Conservation (phyloP, 2,113 vertebrate species). For the Burhinus bistriatus region DNA sequence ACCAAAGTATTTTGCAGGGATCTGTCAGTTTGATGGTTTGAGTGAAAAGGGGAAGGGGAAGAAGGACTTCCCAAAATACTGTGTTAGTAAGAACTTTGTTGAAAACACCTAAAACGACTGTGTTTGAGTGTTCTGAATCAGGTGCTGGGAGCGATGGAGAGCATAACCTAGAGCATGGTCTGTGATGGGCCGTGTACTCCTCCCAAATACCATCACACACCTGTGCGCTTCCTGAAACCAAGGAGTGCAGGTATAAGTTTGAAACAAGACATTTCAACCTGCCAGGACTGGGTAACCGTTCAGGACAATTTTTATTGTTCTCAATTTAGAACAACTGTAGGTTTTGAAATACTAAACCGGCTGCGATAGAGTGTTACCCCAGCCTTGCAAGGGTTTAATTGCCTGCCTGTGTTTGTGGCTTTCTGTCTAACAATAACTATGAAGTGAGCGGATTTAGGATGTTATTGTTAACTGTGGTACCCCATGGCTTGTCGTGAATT, state of each 20-base stretch:
- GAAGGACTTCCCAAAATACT: background rate
- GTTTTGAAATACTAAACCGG: background rate
- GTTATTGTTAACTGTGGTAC: background rate
- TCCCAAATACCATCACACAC: background rate
- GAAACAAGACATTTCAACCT: background rate
- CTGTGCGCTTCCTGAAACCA: background rate
- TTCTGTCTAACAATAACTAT: background rate
- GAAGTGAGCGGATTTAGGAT: background rate
- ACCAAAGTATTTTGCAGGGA: background rate
- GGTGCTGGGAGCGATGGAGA: background rate
- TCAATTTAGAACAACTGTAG: background rate
- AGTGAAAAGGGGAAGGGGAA: background rate
- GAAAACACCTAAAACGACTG: background rate
- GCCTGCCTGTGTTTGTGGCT: background rate
- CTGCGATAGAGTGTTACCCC: fast-evolving
- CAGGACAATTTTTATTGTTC: background rate
- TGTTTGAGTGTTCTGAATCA: background rate
- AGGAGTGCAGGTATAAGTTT: background rate
- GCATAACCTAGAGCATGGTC: background rate
- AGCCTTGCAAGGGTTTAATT: background rate
- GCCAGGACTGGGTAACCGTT: background rate
- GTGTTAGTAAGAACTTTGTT: background rate
- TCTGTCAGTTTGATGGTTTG: background rate
- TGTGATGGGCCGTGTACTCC: background rate
- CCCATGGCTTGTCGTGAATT: background rate